These are phyloP conservation scores for Rhyacophila brunnea DNA, from an alignment of 1,140 invertebrate genomes.

Conservation along the genomic window DNA sequence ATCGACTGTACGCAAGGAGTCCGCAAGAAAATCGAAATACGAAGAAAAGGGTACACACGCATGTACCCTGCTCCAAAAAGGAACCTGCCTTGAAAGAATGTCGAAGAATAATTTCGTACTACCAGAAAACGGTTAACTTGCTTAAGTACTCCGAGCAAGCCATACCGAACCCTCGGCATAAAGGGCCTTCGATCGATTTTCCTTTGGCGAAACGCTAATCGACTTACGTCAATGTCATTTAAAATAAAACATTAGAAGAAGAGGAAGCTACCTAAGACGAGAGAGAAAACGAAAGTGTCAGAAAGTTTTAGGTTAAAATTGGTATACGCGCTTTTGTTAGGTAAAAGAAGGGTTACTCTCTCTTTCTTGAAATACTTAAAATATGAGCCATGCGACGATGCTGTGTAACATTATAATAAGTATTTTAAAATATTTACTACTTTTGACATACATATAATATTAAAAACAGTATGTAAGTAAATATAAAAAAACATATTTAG, in stretches of 20 bases:
- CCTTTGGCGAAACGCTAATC: constrained; percentile 22
- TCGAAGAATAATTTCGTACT: constrained; percentile 19
- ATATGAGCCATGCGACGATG: too few species aligned
- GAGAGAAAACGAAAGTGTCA: constrained; percentile 34
- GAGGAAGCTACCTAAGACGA: constrained; percentile 9
- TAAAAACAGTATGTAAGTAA: too few species aligned
- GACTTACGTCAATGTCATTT: constrained; percentile 36
- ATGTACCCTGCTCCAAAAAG: constrained; percentile 1
- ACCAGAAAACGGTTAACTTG: too few species aligned
- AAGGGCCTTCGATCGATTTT: constrained; percentile 17
- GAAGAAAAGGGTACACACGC: constrained; percentile 16
- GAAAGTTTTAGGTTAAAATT: constrained; percentile 36
- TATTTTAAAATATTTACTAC: too few species aligned
- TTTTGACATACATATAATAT: too few species aligned
- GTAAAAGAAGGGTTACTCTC: constrained; percentile 27
- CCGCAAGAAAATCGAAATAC: constrained; percentile 13
- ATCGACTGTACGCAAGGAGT: constrained; percentile 4
- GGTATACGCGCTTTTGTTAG: constrained; percentile 30
- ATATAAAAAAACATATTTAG: too few species aligned
- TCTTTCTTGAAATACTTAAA: background rate
- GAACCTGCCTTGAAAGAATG: constrained; percentile 22
- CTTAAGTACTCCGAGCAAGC: background rate
- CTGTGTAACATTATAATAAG: too few species aligned
- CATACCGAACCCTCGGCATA: constrained; percentile 9
- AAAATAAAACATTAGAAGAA: constrained; percentile 35